A percentile compares a stretch with the other conserved stretches of the same genome.
Conservation (phyloP, 2,113 vertebrate genomes). For the Cinclus cinclus region DNA sequence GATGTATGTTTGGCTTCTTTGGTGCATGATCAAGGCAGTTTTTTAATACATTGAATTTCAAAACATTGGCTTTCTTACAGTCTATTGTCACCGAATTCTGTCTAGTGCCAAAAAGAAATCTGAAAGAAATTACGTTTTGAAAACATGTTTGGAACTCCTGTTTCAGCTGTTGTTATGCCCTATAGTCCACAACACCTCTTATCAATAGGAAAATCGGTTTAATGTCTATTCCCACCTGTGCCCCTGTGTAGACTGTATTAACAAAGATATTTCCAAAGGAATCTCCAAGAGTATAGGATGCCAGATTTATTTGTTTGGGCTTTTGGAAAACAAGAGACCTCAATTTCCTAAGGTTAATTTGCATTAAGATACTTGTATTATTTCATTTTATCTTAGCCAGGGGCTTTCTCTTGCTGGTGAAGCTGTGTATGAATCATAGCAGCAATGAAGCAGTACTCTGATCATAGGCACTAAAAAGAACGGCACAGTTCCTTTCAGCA, state of each 20-base stretch:
- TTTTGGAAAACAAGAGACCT: neutral
- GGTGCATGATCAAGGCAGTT: no score
- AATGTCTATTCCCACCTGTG: neutral
- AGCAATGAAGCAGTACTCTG: slow-evolving; percentile 34
- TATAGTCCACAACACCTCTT: neutral
- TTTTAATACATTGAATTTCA: no score
- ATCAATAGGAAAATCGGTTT: neutral
- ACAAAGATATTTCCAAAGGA: neutral
- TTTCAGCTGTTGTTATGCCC: neutral
- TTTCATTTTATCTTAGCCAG: slow-evolving; percentile 24
- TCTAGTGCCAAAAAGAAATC: neutral
- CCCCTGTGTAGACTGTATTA: neutral
- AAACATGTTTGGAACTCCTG: neutral
- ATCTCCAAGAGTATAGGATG: neutral
- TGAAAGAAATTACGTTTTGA: neutral
- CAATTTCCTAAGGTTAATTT: slow-evolving; percentile 32
- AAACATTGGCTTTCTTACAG: no score
- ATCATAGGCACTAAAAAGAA: slow-evolving; percentile 19
- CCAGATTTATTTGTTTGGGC: neutral
- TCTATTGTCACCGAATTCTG: neutral
- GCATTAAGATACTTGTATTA: slow-evolving; percentile 16
- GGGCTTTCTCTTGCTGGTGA: neutral
- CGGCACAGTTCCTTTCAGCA: slow-evolving; percentile 18
- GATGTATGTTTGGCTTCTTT: no score
- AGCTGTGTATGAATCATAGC: slow-evolving; percentile 19